phyloP scores from a whole-genome alignment of 2,113 vertebrate genomes.

The Strix aluco region DNA sequence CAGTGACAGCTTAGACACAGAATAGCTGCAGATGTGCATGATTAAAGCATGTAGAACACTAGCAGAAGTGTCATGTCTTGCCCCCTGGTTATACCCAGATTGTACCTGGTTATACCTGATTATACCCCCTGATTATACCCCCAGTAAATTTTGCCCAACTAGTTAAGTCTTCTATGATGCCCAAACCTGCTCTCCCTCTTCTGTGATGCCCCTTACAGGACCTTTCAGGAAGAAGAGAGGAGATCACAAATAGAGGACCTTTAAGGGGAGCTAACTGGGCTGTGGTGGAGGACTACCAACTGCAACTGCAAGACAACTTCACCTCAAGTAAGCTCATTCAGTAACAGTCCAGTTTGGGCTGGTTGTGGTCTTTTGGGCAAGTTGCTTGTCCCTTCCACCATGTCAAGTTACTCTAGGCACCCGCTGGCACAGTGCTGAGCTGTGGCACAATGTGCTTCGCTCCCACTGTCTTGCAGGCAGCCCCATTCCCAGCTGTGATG shows the following conservation, averaged over 20 bases:
- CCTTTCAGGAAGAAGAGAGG: background rate
- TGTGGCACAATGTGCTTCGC: fast-evolving
- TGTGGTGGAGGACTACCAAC: background rate
- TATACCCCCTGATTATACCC: background rate
- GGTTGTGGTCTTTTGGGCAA: background rate
- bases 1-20: background rate
- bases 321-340: background rate
- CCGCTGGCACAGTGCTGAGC: fast-evolving
- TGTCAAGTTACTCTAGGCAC: background rate
- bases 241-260: background rate
- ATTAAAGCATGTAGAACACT: background rate
- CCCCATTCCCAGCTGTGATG: background rate
- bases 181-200: background rate
- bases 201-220: background rate
- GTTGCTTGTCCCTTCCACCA: background rate
- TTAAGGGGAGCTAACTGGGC: background rate
- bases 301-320: background rate
- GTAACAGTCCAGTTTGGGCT: background rate
- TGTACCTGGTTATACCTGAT: background rate
- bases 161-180: background rate
- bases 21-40: background rate
- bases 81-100: background rate
- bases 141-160: background rate
- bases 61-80: background rate
- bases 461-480: background rate